phyloP scores from a whole-genome alignment of 1,140 invertebrate species.

The Chelonus insularis region DNA sequence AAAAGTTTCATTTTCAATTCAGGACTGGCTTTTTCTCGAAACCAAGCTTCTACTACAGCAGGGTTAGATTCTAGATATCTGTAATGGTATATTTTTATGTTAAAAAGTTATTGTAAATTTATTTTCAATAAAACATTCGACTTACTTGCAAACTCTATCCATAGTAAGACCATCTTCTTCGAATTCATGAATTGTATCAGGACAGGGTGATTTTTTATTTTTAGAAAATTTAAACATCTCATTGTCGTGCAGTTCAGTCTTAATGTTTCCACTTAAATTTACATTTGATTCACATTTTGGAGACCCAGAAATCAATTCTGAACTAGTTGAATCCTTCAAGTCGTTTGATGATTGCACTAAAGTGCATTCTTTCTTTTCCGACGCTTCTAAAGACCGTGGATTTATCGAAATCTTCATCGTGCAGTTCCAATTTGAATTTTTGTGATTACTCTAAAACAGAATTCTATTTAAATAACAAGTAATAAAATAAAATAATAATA shows the following conservation, averaged over 20 bases:
- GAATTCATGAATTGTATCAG: constrained; percentile 46
- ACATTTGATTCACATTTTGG: constrained; percentile 45
- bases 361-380: constrained; percentile 44
- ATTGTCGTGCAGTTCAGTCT: constrained; percentile 40
- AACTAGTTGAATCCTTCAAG: background rate
- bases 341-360: constrained; percentile 38
- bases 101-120: no score
- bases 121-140: no score
- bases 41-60: constrained; percentile 69
- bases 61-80: constrained; percentile 65
- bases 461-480: no score
- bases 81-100: no score
- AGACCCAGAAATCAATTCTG: constrained; percentile 19
- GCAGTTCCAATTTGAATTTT: constrained; percentile 38
- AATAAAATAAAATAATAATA: no score
- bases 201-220: constrained; percentile 43
- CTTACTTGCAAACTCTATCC: constrained; percentile 51
- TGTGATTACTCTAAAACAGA: constrained; percentile 44
- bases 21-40: constrained; percentile 69
- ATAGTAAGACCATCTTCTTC: constrained; percentile 50
- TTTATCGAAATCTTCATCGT: constrained; percentile 57
- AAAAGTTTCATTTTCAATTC: constrained; percentile 64
- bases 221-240: constrained; percentile 40
- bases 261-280: constrained; percentile 41
- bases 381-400: constrained; percentile 43